phyloP scores from a whole-genome alignment of 2,113 vertebrate genomes.

The Nematolebias whitei region DNA sequence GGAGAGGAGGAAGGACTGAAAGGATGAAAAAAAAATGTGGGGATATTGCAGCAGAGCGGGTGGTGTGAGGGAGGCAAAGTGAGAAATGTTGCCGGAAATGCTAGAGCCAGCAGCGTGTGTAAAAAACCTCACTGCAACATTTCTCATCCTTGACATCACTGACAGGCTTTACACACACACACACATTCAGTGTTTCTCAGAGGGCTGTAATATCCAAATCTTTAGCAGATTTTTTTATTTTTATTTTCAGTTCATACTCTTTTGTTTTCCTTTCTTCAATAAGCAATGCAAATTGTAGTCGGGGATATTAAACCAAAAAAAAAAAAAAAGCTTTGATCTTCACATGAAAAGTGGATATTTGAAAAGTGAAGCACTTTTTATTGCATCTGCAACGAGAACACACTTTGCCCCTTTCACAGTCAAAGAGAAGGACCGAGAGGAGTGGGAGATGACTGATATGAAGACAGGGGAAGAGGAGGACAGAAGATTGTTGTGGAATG shows the following conservation, averaged over 20 bases:
- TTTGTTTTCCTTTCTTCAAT: slow-evolving; percentile 43
- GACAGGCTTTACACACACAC: slow-evolving; percentile 54
- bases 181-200: slow-evolving; percentile 41
- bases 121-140: slow-evolving; percentile 71
- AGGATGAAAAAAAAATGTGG: slow-evolving; percentile 69
- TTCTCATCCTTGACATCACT: slow-evolving; percentile 77
- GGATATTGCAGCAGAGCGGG: slow-evolving; percentile 71
- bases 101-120: slow-evolving; percentile 72
- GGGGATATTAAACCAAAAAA: slow-evolving; percentile 41
- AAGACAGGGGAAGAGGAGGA: slow-evolving; percentile 55
- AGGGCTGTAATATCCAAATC: slow-evolving; percentile 58
- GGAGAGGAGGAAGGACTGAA: slow-evolving; percentile 56
- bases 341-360: no score
- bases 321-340: no score
- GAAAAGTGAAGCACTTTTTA: no score
- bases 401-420: slow-evolving; percentile 30
- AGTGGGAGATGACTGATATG: slow-evolving; percentile 55
- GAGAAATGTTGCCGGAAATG: slow-evolving; percentile 78
- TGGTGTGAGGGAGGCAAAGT: slow-evolving; percentile 73
- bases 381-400: slow-evolving; percentile 52
- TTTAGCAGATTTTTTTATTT: slow-evolving; percentile 45
- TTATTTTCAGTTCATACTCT: slow-evolving; percentile 33
- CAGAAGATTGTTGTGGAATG: slow-evolving; percentile 76
- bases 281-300: slow-evolving; percentile 53
- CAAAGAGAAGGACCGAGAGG: slow-evolving; percentile 38